Evolutionary conservation across 2,888 invertebrate genomes (phyloP), one percentile per base, ranked within the genome.

Genomic region (Ceraclea dissimilis): DNA sequence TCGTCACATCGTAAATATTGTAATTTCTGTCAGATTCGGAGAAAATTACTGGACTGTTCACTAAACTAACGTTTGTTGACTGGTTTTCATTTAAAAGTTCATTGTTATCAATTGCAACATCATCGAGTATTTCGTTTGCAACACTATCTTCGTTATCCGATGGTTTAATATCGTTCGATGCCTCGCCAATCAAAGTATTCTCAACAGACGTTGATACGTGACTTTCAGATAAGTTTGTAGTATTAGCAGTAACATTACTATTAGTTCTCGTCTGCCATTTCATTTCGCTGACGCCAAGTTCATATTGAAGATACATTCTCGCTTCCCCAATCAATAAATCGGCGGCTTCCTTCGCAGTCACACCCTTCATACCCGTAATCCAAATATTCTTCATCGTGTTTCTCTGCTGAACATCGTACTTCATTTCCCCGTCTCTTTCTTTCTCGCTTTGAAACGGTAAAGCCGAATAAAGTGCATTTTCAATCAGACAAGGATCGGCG

Each of bases 361-460:
- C 70, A 31, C 90, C 91, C 64, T 86, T 80, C 68, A 80, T 83
- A 17, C 93, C 92, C 1, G 87, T 88, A 13, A 93, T 82, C 80
- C 88, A 90, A 58, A 92, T 79, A 64, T 81, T 84, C 67, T 84
- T 80, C 49, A 84, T 79, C 70, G 83, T 81, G 66, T 83, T 85
- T 54, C 88, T 78, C 68, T 85, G 81, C 49, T 79, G 77, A 8
- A 80, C 73, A 65, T 86, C 88, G 62, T 74, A 71, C 51, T 78
- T 78, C 60, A 83, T 80, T 69, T 92, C 90, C 57, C 83, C 81
- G 48, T 88, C 83, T 64, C 82, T 75, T 67, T 82, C 82, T 69
- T 88, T 91, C 59, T 82, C 83, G 65, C 89, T 92, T 73, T 92
- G 86, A 72, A 96, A 96, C 31, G 95, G 93, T 2, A 86, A 75